Percentiles rank a stretch among this genome's conserved stretches.
Evolutionary conservation across 2,888 invertebrate genomes (phyloP).

Genomic region (Schizotus pectinicornis): DNA sequence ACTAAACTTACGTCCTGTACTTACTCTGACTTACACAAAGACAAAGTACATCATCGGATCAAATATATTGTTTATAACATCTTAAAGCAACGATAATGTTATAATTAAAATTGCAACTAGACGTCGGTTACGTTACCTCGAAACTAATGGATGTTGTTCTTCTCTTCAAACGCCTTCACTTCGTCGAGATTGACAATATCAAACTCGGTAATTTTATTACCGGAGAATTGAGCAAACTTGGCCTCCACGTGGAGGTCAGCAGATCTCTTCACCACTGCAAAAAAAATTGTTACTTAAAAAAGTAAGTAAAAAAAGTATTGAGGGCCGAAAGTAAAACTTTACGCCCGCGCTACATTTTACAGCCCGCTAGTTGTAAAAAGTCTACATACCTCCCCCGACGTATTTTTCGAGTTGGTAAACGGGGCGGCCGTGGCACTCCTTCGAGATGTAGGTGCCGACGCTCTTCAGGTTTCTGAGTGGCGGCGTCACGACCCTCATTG

Average conservation of each 20-base stretch:
- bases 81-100: slow-evolving; percentile 12
- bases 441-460: slow-evolving; percentile 73
- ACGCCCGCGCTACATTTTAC: no score
- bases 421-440: slow-evolving; percentile 73
- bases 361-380: no score
- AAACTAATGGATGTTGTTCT: slow-evolving; percentile 15
- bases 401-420: slow-evolving; percentile 77
- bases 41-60: slow-evolving; percentile 6
- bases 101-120: slow-evolving; percentile 25
- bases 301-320: not conserved
- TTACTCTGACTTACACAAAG: slow-evolving; percentile 9
- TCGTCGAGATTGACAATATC: slow-evolving; percentile 75
- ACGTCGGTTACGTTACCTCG: not conserved
- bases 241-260: slow-evolving; percentile 58
- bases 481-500: slow-evolving; percentile 77
- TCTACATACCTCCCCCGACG: slow-evolving; percentile 70
- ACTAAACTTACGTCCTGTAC: slow-evolving; percentile 19
- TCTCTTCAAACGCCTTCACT: slow-evolving; percentile 62
- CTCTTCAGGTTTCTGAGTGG: slow-evolving; percentile 68
- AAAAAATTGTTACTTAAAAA: slow-evolving; percentile 23
- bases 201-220: slow-evolving; percentile 75
- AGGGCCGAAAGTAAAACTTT: no score
- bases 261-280: slow-evolving; percentile 56
- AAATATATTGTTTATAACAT: slow-evolving; percentile 7
- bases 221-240: slow-evolving; percentile 79